Conservation (phyloP, 2,797 vertebrate species). For the Graptemys geographica region DNA sequence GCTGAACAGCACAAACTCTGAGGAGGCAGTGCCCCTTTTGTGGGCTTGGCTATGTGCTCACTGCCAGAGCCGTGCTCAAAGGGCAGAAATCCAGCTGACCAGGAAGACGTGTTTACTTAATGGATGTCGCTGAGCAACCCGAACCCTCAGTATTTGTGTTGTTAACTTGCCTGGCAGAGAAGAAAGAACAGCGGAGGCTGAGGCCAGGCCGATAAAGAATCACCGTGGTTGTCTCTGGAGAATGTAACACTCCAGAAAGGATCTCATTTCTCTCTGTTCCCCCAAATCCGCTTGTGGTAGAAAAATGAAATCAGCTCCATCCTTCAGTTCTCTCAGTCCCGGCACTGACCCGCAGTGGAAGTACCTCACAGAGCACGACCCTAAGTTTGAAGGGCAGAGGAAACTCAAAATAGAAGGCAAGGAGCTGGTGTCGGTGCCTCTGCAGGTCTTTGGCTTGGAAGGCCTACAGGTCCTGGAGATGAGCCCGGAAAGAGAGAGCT, state of each 20-base stretch:
- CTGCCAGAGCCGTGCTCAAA: background rate
- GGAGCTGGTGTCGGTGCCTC: constrained; percentile 46
- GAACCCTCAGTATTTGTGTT: background rate
- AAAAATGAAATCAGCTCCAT: constrained; percentile 1
- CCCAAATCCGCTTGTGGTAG: fast-evolving
- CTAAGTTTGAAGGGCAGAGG: constrained; percentile 20
- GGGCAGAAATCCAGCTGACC: background rate
- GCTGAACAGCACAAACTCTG: fast-evolving
- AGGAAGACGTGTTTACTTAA: constrained; percentile 14
- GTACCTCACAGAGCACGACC: constrained; percentile 25
- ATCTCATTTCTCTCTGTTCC: fast-evolving
- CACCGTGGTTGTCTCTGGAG: fast-evolving
- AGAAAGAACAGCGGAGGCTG: background rate
- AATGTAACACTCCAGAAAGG: fast-evolving
- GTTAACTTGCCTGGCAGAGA: background rate
- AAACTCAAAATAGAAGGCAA: constrained; percentile 73
- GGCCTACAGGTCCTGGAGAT: constrained; percentile 74
- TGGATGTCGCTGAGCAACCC: constrained; percentile 58
- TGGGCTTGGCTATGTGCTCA: background rate
- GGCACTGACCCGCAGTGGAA: constrained; percentile 31
- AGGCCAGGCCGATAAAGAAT: background rate
- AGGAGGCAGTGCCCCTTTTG: fast-evolving
- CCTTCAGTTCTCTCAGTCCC: background rate
- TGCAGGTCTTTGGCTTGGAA: constrained; percentile 55
- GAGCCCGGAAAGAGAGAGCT: constrained; percentile 72